Percentiles rank a stretch among this genome's conserved stretches.
phyloP scores from a whole-genome alignment of 2,888 invertebrate genomes.

The Drosophila barbarae region DNA sequence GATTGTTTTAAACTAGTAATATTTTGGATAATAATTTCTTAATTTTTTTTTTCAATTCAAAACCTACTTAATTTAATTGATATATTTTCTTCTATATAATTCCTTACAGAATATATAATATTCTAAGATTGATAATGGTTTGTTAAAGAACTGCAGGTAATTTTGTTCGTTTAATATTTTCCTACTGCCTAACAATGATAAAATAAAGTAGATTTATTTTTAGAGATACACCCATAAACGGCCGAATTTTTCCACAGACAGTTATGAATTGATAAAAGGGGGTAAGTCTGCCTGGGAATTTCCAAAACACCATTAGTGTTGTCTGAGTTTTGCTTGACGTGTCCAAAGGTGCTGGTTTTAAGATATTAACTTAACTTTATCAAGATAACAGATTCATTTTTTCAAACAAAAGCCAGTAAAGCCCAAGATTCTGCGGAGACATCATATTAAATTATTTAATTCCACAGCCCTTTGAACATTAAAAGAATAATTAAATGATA shows the following conservation, averaged over 20 bases:
- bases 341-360: not conserved
- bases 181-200: not conserved
- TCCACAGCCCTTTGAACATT: not conserved
- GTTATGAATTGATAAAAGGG: constrained; percentile 11
- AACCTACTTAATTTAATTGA: not conserved
- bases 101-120: too few species aligned
- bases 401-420: not conserved
- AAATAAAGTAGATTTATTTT: constrained; percentile 11
- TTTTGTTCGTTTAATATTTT: not conserved
- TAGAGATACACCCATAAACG: constrained; percentile 14
- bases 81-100: not conserved
- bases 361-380: constrained; percentile 1
- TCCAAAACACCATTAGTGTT: constrained; percentile 9
- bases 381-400: constrained; percentile 10
- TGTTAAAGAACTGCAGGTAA: not conserved
- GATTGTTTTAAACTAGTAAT: not conserved
- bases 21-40: too few species aligned
- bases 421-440: not conserved
- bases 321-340: constrained; percentile 2
- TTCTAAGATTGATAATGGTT: too few species aligned
- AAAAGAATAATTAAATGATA: not conserved
- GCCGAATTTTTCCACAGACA: constrained; percentile 23
- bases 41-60: too few species aligned
- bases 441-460: not conserved
- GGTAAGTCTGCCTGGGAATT: constrained; percentile 8